These are phyloP conservation scores for Iphiclides podalirius DNA, from an alignment of 2,888 invertebrate species.

Conservation along the genomic window DNA sequence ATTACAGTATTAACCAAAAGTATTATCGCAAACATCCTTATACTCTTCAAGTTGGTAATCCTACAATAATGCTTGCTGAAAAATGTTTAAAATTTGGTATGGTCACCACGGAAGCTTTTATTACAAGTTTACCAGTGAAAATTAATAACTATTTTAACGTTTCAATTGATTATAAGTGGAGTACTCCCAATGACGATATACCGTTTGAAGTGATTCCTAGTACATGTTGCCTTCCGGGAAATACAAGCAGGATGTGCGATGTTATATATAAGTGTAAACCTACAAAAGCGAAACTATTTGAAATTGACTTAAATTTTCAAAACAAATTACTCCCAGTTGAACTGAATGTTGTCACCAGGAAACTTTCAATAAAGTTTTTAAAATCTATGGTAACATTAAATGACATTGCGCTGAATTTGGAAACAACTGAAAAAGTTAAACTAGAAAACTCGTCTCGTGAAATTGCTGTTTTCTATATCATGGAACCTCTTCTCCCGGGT, in stretches of 20 bases:
- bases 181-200: conserved; percentile 46
- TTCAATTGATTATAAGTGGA: conserved; percentile 54
- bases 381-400: conserved; percentile 55
- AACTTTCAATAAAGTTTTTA: conserved; percentile 65
- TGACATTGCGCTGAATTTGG: conserved; percentile 64
- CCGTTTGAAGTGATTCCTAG: conserved; percentile 63
- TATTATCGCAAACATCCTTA: conserved; percentile 55
- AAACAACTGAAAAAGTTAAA: conserved; percentile 61
- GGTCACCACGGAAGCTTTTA: conserved; percentile 60
- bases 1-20: conserved; percentile 54
- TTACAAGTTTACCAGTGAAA: conserved; percentile 58
- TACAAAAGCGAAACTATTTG: conserved; percentile 61
- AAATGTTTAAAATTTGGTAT: conserved; percentile 67
- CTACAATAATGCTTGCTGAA: conserved; percentile 51
- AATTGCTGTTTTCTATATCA: conserved; percentile 69
- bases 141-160: conserved; percentile 62
- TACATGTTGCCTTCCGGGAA: conserved; percentile 50
- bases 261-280: conserved; percentile 52
- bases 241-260: conserved; percentile 58
- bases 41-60: conserved; percentile 48
- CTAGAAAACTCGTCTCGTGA: conserved; percentile 78
- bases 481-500: conserved; percentile 68
- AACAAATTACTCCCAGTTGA: conserved; percentile 49
- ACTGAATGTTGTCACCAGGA: conserved; percentile 56
- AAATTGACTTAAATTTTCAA: conserved; percentile 47